Percentiles rank a stretch among this genome's conserved stretches.
These are phyloP conservation scores for Oncopodura yosiiana DNA, from an alignment of 1,140 invertebrate genomes.

Conservation along the genomic window DNA sequence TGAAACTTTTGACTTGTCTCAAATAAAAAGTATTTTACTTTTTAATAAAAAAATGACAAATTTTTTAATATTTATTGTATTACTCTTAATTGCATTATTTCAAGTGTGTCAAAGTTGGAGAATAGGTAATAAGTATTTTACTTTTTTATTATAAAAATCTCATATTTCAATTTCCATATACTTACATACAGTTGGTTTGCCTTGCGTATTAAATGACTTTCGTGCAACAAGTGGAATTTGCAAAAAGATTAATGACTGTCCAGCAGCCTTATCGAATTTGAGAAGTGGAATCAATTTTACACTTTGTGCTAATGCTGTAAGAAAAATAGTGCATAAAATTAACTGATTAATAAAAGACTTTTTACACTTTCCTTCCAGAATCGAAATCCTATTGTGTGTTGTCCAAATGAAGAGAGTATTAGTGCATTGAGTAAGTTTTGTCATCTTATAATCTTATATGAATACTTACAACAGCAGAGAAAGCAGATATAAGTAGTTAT, in stretches of 20 bases:
- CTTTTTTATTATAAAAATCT: too few relatives aligned
- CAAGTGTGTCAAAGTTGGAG: too few relatives aligned
- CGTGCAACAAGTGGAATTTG: background rate
- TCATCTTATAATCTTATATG: background rate
- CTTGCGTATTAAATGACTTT: background rate
- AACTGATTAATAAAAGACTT: background rate
- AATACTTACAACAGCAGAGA: background rate
- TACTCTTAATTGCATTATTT: too few relatives aligned
- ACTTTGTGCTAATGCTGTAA: background rate
- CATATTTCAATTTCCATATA: too few relatives aligned
- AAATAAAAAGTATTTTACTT: too few relatives aligned
- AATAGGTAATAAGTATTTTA: too few relatives aligned
- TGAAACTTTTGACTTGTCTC: too few relatives aligned
- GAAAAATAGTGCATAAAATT: background rate
- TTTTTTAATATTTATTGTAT: too few relatives aligned
- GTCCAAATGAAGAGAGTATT: conserved; percentile 18
- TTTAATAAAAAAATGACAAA: too few relatives aligned
- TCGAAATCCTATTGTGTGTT: conserved; percentile 20
- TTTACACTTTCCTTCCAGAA: background rate
- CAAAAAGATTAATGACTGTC: conserved; percentile 14
- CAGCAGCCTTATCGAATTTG: conserved; percentile 11
- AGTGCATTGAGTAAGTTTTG: conserved; percentile 23
- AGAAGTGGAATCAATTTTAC: conserved; percentile 16
- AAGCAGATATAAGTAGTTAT: too few relatives aligned
- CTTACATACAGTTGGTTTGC: background rate